Evolutionary conservation across 2,888 invertebrate genomes (phyloP), one percentile per base, ranked within the genome.

Genomic region (Leucozona laternaria): DNA sequence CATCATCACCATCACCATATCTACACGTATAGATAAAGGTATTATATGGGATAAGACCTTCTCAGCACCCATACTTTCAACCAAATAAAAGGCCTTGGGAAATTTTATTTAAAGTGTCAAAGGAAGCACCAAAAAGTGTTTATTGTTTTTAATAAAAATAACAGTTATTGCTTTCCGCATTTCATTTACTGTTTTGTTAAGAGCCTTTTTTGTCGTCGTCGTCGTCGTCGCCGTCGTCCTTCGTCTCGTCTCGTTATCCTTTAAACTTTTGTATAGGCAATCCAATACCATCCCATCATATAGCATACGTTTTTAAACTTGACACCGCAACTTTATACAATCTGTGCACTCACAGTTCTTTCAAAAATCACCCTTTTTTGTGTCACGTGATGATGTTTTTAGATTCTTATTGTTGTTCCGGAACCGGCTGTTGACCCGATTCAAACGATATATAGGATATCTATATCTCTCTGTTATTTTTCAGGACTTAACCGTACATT

Each of bases 101-200:
- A 45, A 50, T 57, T 43, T 57, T 71, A 43, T 55, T 57, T 71
- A 45, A 50, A 64, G 25, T 15, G 17, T 17, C 45, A 53, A 60
- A 55, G 57, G 57, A 75, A 80, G 58, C 72, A 79, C 73, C 57
- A 60, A 77, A 68, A 64, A 78, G 82, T 79, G 82, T 86, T 86
- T 86, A 86, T 82, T 82, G 86, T 86, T 86, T 82, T 86, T 86
- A 82, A 86, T 86, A 86, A 86, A 86, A 86, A 79, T 82, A 86
- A 86, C 86, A 75, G 86, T 86, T 86, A 86, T 79, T 86, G 73
- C 78, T 79, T 70, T 48, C 86, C 79, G 81, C 73, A 82, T 86
- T 86, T 86, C 82, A 86, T 86, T 82, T 82, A 86, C 78, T 86
- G 62, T 64, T 77, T 75, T 43, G 66, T 62, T 43, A 70, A 50